Evolutionary conservation across 2,888 invertebrate genomes (phyloP).

Genomic region (Trissolcus brochymenae): DNA sequence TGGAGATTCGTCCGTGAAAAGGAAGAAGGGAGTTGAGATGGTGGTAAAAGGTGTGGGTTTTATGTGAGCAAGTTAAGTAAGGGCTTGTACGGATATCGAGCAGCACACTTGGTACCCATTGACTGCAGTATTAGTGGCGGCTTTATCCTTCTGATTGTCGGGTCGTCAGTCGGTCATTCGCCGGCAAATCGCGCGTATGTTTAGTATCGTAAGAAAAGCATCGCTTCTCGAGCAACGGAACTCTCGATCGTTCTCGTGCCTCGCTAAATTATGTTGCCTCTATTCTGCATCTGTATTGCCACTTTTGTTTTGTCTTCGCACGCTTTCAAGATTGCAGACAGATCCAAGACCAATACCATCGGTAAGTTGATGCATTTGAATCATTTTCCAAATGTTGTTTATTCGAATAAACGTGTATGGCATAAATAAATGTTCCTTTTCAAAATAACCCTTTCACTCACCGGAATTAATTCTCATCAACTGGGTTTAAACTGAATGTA

Average conservation of each 20-base stretch:
- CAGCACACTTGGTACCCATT: slow-evolving; percentile 67
- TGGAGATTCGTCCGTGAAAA: slow-evolving; percentile 55
- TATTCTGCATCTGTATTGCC: slow-evolving; percentile 39
- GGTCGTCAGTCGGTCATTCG: slow-evolving; percentile 47
- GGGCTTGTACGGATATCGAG: slow-evolving; percentile 66
- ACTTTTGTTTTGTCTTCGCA: slow-evolving; percentile 55
- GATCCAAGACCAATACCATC: slow-evolving; percentile 64
- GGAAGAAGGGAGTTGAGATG: slow-evolving; percentile 55
- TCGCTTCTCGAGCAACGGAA: slow-evolving; percentile 25
- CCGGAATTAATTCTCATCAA: too few relatives aligned
- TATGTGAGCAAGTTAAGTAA: slow-evolving; percentile 63
- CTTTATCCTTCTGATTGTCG: slow-evolving; percentile 64
- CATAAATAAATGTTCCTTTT: too few relatives aligned
- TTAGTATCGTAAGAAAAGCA: slow-evolving; percentile 22
- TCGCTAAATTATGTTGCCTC: slow-evolving; percentile 46
- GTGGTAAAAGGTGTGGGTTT: slow-evolving; percentile 49
- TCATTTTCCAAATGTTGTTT: too few relatives aligned
- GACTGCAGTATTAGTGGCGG: slow-evolving; percentile 70
- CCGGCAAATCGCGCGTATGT: slow-evolving; percentile 44
- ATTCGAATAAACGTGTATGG: too few relatives aligned
- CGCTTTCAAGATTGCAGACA: slow-evolving; percentile 59
- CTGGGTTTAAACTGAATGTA: too few relatives aligned
- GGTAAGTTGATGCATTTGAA: slow-evolving; percentile 59
- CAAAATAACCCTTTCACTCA: too few relatives aligned
- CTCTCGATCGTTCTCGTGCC: slow-evolving; percentile 20